Conservation (phyloP, 2,113 vertebrate genomes). For the Martes martes region DNA sequence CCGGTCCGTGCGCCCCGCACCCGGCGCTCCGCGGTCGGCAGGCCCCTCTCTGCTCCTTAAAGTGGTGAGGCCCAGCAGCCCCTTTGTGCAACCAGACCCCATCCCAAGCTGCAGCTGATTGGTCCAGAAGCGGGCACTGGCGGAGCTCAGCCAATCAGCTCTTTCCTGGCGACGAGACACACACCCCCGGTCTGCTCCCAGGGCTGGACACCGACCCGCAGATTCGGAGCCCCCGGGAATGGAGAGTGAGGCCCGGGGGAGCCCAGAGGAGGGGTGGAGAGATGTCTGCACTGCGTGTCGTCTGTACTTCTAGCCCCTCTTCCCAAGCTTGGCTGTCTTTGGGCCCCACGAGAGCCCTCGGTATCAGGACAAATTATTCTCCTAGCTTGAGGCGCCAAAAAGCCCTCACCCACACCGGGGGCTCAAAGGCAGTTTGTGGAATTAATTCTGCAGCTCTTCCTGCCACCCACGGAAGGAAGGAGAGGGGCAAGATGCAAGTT, state of each 20-base stretch:
- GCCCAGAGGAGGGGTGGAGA: not conserved
- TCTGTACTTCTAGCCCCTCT: not conserved
- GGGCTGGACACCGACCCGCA: no score
- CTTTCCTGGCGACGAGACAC: not conserved
- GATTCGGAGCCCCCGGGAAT: fast-evolving
- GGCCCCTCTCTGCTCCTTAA: not conserved
- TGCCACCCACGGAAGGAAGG: not conserved
- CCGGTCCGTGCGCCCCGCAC: not conserved
- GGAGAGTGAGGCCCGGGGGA: not conserved
- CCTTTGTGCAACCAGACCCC: not conserved
- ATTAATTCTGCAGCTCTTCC: not conserved
- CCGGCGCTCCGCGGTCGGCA: not conserved
- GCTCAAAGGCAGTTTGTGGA: not conserved
- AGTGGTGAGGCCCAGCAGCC: not conserved
- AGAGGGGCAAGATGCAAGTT: not conserved
- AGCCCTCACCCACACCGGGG: not conserved
- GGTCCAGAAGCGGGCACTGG: not conserved
- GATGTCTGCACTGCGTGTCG: not conserved
- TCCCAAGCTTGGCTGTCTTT: not conserved
- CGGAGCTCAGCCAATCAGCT: not conserved
- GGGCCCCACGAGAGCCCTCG: not conserved
- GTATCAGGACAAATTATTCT: not conserved
- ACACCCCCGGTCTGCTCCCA: no score
- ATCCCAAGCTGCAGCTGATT: not conserved
- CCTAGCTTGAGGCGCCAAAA: not conserved